Percentiles rank a stretch among this genome's conserved stretches.
Evolutionary conservation across 2,797 vertebrate genomes (phyloP).

Genomic region (Gila robusta): DNA sequence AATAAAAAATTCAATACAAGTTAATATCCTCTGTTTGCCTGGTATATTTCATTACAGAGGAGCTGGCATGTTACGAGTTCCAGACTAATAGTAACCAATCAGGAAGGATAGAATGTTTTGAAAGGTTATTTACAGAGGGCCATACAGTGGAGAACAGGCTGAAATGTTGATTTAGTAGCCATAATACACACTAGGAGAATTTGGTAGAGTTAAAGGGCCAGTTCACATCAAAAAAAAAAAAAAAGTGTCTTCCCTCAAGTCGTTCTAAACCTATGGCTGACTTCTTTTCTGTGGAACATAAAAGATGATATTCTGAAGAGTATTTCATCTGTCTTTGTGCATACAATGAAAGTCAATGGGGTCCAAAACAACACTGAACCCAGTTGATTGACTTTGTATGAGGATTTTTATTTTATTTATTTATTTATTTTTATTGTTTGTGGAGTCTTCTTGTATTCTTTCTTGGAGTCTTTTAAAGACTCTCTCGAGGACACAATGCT

Average conservation of each 20-base stretch:
- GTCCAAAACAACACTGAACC: neutral
- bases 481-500: neutral
- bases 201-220: neutral
- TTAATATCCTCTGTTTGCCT: conserved; percentile 55
- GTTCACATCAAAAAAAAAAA: neutral
- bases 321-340: neutral
- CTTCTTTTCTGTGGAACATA: neutral
- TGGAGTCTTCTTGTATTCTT: neutral
- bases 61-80: conserved; percentile 43
- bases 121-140: neutral
- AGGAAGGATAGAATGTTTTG: neutral
- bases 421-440: neutral
- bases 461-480: neutral
- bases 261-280: neutral
- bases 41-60: conserved; percentile 50
- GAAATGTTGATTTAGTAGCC: conserved; percentile 40
- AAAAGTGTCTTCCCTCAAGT: neutral
- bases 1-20: conserved; percentile 57
- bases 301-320: neutral
- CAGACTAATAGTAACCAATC: conserved; percentile 27
- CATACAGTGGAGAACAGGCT: conserved; percentile 21
- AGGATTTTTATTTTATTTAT: neutral
- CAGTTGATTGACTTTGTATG: neutral
- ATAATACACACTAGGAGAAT: conserved; percentile 22
- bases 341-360: neutral